A percentile compares a stretch with the other conserved stretches of the same genome.
Evolutionary conservation across 2,797 vertebrate species (phyloP).

Genomic region (Craterocephalus amniculus): DNA sequence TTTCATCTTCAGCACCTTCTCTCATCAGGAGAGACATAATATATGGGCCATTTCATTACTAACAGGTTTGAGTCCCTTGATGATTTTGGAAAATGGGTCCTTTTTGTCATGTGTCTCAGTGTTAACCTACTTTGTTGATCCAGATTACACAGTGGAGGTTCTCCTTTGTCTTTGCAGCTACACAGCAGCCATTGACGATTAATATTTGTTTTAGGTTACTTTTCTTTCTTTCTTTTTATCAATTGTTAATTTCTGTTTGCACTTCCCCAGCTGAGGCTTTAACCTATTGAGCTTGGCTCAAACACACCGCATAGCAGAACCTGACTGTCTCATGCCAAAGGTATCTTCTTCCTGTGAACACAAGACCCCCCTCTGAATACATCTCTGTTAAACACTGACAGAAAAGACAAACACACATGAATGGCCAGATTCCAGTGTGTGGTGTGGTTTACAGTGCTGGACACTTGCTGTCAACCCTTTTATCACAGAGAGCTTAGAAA

Average conservation of each 20-base stretch:
- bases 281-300: conserved; percentile 1
- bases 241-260: conserved; percentile 20
- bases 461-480: conserved; percentile 53
- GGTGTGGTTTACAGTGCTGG: conserved; percentile 60
- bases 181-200: conserved; percentile 28
- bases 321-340: conserved; percentile 54
- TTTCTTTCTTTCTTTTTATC: conserved; percentile 6
- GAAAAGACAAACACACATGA: conserved; percentile 27
- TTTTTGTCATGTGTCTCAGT: conserved; percentile 36
- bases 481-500: conserved; percentile 49
- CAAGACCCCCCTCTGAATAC: conserved; percentile 40
- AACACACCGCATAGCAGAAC: conserved; percentile 31
- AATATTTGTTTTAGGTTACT: conserved; percentile 38
- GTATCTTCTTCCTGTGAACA: conserved; percentile 59
- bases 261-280: conserved; percentile 21
- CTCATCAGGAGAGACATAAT: conserved; percentile 47
- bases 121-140: conserved; percentile 71
- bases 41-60: conserved; percentile 62
- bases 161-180: conserved; percentile 41
- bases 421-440: conserved; percentile 37
- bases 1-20: conserved; percentile 34
- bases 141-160: conserved; percentile 45
- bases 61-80: conserved; percentile 59
- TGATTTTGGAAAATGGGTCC: conserved; percentile 45
- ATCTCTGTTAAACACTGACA: conserved; percentile 64